Conservation (phyloP, 1,140 invertebrate genomes). For the Sycophaga agraensis region DNA sequence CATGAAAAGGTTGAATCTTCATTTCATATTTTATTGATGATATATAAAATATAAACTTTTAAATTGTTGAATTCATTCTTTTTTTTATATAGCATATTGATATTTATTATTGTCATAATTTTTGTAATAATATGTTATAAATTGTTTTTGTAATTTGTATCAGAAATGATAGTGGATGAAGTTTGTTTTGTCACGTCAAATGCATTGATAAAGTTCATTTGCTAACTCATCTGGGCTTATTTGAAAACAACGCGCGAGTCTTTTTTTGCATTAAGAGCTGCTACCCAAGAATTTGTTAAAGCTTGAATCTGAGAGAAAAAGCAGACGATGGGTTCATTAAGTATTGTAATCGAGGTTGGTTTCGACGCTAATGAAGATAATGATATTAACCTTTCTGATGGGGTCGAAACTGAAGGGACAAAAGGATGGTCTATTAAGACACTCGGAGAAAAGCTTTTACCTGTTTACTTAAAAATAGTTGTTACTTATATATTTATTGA, state of each 20-base stretch:
- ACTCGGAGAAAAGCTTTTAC: background rate
- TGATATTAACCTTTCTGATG: conserved; percentile 22
- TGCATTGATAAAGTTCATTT: background rate
- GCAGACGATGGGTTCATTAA: conserved; percentile 9
- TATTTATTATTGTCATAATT: background rate
- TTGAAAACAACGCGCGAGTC: background rate
- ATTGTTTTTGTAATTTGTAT: conserved; percentile 2
- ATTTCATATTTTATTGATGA: background rate
- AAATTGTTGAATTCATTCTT: background rate
- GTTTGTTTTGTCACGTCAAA: background rate
- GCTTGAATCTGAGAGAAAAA: conserved; percentile 1
- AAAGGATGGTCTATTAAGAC: too few relatives aligned
- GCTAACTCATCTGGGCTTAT: background rate
- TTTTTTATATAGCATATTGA: background rate
- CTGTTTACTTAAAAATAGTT: background rate
- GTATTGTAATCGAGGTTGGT: conserved; percentile 19
- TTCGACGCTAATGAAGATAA: conserved; percentile 19
- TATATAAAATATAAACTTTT: background rate
- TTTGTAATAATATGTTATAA: background rate
- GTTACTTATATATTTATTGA: background rate
- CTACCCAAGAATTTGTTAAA: background rate
- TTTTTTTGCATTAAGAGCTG: background rate
- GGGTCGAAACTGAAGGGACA: too few relatives aligned
- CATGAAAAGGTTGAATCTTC: background rate
- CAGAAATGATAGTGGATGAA: background rate